Evolutionary conservation across 2,888 invertebrate genomes (phyloP).

Genomic region (Peribatodes rhomboidaria): DNA sequence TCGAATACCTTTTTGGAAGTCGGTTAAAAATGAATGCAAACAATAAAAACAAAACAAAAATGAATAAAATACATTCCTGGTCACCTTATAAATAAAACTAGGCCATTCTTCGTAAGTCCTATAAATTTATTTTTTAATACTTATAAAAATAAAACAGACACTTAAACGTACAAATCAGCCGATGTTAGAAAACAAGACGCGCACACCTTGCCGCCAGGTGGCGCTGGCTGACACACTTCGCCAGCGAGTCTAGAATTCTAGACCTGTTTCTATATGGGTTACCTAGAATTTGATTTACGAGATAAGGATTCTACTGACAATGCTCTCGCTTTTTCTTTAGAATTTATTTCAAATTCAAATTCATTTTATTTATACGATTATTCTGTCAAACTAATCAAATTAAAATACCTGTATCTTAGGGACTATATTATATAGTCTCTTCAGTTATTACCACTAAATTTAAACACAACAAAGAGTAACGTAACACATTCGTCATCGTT

Average conservation of each 20-base stretch:
- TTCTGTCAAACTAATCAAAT: no score
- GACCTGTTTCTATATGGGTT: conserved; percentile 24
- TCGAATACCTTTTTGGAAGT: no score
- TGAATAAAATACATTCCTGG: background rate
- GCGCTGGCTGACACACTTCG: conserved; percentile 60
- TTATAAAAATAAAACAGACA: background rate
- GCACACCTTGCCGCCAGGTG: conserved; percentile 67
- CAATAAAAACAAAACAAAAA: no score
- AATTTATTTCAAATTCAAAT: no score
- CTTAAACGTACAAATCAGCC: conserved; percentile 12
- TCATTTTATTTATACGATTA: no score
- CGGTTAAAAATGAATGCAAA: no score
- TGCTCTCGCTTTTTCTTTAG: background rate
- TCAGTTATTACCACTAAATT: no score
- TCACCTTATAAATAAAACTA: background rate
- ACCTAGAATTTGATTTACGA: conserved; percentile 15
- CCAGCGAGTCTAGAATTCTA: conserved; percentile 48
- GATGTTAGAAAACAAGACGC: conserved; percentile 43
- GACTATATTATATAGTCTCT: no score
- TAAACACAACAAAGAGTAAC: no score
- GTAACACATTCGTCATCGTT: no score
- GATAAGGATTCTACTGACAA: background rate
- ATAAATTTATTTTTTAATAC: background rate
- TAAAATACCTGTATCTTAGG: no score
- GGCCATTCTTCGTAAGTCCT: background rate